Percentiles rank a stretch among this genome's conserved stretches.
Conservation (phyloP, 2,797 vertebrate genomes). For the Xiphorhynchus erythropygius region DNA sequence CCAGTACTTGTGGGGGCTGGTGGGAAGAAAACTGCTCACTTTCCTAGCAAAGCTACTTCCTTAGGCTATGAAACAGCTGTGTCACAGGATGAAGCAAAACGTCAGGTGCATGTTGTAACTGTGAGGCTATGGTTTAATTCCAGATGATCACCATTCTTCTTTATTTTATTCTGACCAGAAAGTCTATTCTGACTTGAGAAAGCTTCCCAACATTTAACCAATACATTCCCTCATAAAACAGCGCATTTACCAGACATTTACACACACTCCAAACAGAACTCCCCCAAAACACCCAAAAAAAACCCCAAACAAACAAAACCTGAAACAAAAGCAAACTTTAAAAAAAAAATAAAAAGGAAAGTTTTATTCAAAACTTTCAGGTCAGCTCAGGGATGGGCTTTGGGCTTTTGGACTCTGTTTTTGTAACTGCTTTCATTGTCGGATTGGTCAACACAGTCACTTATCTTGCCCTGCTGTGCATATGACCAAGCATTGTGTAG, state of each 20-base stretch:
- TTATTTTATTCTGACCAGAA: conserved; percentile 12
- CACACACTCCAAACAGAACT: not conserved
- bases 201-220: not conserved
- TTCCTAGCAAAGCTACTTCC: not conserved
- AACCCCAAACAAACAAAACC: no score
- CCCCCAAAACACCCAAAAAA: no score
- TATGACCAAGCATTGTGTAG: not conserved
- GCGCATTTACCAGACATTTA: not conserved
- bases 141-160: not conserved
- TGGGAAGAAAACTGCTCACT: not conserved
- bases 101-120: not conserved
- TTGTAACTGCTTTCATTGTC: not conserved
- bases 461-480: not conserved
- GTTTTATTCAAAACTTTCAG: not conserved
- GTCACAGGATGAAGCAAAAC: not conserved
- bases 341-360: no score
- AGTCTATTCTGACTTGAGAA: not conserved
- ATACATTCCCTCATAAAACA: not conserved
- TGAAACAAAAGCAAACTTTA: not conserved
- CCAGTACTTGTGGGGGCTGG: not conserved
- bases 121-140: not conserved
- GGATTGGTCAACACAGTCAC: not conserved
- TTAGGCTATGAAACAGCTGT: not conserved
- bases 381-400: not conserved
- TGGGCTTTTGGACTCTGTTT: not conserved